These are phyloP conservation scores for Temnothorax rugatulus DNA, from an alignment of 2,888 invertebrate genomes.

Conservation along the genomic window DNA sequence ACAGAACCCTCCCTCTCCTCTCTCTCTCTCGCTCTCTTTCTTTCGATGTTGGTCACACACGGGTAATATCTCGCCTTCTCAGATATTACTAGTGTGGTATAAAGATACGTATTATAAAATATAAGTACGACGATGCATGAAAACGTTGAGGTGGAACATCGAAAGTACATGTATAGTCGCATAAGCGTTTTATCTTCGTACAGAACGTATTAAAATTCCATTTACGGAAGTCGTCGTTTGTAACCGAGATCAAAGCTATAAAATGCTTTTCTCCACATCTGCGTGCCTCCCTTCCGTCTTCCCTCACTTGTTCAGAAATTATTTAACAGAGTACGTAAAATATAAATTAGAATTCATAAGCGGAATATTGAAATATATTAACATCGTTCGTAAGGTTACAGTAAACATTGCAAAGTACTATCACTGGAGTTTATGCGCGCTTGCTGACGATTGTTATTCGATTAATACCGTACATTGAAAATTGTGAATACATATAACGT, in stretches of 20 bases:
- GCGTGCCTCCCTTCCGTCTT: neutral
- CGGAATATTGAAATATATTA: slow-evolving; percentile 26
- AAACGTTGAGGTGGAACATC: slow-evolving; percentile 35
- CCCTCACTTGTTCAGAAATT: neutral
- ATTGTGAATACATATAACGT: neutral
- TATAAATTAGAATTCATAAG: slow-evolving; percentile 18
- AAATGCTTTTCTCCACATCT: slow-evolving; percentile 30
- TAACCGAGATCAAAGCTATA: slow-evolving; percentile 54
- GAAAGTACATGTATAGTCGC: slow-evolving; percentile 25
- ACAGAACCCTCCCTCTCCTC: neutral
- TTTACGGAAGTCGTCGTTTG: slow-evolving; percentile 50
- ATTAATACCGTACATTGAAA: neutral
- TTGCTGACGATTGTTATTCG: neutral
- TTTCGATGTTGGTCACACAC: neutral
- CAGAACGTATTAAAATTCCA: slow-evolving; percentile 52
- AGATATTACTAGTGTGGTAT: slow-evolving; percentile 7
- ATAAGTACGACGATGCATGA: slow-evolving; percentile 30
- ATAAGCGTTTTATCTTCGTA: slow-evolving; percentile 45
- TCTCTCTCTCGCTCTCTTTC: neutral
- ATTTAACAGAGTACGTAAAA: slow-evolving; percentile 26
- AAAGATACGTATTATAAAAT: slow-evolving; percentile 39
- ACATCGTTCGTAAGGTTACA: slow-evolving; percentile 2
- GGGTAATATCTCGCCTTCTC: slow-evolving; percentile 20
- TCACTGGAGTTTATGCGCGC: neutral
- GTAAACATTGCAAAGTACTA: neutral